Base-by-base conservation (phyloP, 2,797 vertebrate species). In the Gymnothorax javanicus region DNA sequence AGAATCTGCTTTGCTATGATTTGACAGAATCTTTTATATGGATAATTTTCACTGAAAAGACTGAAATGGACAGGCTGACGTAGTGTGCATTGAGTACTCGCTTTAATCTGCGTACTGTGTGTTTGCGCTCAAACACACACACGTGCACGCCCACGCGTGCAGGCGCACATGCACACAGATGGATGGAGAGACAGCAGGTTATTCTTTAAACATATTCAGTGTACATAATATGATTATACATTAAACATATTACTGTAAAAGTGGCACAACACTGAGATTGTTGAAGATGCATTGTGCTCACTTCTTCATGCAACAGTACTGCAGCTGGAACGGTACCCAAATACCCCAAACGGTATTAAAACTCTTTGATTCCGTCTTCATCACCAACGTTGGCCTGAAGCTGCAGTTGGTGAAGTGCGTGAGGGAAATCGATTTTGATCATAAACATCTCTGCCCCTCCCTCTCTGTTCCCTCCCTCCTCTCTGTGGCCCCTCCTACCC, bases 41-140 rank as follows among this genome's bases (percentile, higher is more conserved):
- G 2, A 12, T 43, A 15, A 43, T 43, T 20, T 33, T 75, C 25
- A 75, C 71, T 75, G 71, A 75, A 75, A n/a, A 75, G 71, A n/a
- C 71, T 4, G 33, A 33, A 11, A 43, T 43, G 9, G 5, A 43
- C 25, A 60, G 17, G 9, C 1, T 60, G 59, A 9, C 59, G 9
- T 60, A 11, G 58, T 8, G 15, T 59, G 58, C 15, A 15, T 8
- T 64, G 15, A 5, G 1, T 64, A 4, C 23, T 71, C 1, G n/a
- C n/a, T 1, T 71, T 23, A 71, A 27, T 71, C 23, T 25, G 23
- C 23, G n/a, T 6, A 25, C 23, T 50, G 13, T 50, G 20, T 15
- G 54, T 13, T 20, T 50, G 54, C 33, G 54, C 77, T 50, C 77
- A 81, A 7, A 81, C 77, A 81, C 77, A 81, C 77, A 81, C 77